A percentile compares a stretch with the other conserved stretches of the same genome.
Conservation (phyloP, 1,140 invertebrate species). For the Drosophila santomea region DNA sequence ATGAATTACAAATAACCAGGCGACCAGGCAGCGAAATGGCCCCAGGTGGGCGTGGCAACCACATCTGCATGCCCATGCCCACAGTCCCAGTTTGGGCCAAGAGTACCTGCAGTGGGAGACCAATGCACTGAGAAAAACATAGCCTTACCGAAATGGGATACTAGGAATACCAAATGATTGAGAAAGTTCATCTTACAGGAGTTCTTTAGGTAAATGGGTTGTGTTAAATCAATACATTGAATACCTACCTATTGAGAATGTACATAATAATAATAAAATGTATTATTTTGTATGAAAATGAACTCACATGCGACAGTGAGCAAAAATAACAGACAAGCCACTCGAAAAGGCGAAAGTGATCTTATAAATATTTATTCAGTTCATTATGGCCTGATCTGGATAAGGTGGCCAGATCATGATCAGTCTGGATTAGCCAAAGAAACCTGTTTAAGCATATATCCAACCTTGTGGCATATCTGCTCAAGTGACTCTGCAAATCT, state of each 20-base stretch:
- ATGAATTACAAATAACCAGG: constrained; percentile 78
- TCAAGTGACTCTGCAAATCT: too few species aligned
- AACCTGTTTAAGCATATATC: constrained; percentile 15
- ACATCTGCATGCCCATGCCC: constrained; percentile 67
- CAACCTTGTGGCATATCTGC: too few species aligned
- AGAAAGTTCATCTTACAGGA: too few species aligned
- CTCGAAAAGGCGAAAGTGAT: constrained; percentile 23
- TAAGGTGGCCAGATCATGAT: constrained; percentile 23
- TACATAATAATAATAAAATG: not conserved
- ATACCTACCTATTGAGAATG: too few species aligned
- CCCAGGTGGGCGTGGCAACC: constrained; percentile 54
- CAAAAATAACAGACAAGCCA: not conserved
- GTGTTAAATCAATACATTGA: too few species aligned
- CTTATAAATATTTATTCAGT: constrained; percentile 43
- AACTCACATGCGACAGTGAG: not conserved
- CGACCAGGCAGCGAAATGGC: constrained; percentile 46
- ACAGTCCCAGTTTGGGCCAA: not conserved
- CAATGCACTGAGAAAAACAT: constrained; percentile 6
- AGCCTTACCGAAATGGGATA: not conserved
- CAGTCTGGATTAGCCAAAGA: constrained; percentile 6
- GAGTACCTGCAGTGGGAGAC: constrained; percentile 20
- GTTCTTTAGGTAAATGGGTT: too few species aligned
- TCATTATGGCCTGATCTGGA: constrained; percentile 34
- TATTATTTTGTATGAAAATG: not conserved
- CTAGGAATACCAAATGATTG: too few species aligned